Conservation (phyloP, 2,888 invertebrate genomes). For the Napeogenes inachia region DNA sequence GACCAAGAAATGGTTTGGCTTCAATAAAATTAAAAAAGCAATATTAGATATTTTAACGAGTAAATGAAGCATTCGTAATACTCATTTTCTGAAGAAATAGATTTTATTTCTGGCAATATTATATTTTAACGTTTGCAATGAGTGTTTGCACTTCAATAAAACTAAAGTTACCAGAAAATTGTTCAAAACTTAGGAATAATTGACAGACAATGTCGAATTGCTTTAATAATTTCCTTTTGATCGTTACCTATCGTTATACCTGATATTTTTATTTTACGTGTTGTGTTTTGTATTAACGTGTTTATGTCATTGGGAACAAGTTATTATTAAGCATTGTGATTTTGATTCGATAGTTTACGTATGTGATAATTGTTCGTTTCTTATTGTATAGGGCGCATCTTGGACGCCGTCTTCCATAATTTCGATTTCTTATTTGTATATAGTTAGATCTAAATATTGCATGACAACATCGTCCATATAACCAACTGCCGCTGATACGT, state of each 20-base stretch:
- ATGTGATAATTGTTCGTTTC: slow-evolving; percentile 69
- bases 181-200: slow-evolving; percentile 66
- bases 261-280: slow-evolving; percentile 62
- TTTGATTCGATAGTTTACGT: slow-evolving; percentile 67
- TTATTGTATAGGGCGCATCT: slow-evolving; percentile 50
- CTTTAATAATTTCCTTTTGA: slow-evolving; percentile 67
- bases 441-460: slow-evolving; percentile 56
- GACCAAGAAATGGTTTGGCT: background rate
- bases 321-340: slow-evolving; percentile 73
- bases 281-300: slow-evolving; percentile 60
- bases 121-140: slow-evolving; percentile 10
- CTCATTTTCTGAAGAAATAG: slow-evolving; percentile 38
- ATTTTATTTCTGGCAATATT: slow-evolving; percentile 26
- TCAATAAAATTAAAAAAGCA: slow-evolving; percentile 2
- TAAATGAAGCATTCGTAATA: slow-evolving; percentile 40
- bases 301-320: slow-evolving; percentile 70
- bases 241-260: slow-evolving; percentile 73
- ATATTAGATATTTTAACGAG: slow-evolving; percentile 14
- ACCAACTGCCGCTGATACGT: slow-evolving; percentile 51
- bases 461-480: slow-evolving; percentile 64
- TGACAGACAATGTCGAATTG: slow-evolving; percentile 55
- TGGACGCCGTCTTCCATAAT: slow-evolving; percentile 67
- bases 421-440: slow-evolving; percentile 49
- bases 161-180: slow-evolving; percentile 74
- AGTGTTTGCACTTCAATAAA: slow-evolving; percentile 47